Base-by-base conservation (phyloP, 2,797 vertebrate species). In the Tangara arthus region DNA sequence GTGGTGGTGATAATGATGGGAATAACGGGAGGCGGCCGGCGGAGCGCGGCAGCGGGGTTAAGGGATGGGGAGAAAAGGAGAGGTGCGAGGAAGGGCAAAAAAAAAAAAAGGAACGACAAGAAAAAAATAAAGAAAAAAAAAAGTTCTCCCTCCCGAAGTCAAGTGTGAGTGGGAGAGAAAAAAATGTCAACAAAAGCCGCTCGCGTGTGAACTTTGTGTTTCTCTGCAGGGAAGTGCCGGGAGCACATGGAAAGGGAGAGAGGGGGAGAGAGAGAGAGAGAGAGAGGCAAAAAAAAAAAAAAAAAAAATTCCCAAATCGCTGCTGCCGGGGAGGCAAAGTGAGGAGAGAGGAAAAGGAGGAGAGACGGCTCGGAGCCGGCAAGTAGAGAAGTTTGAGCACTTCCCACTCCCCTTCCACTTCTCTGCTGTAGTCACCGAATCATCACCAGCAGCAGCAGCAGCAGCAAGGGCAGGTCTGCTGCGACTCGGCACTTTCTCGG, bases 141-240 rank as follows among this genome's bases (percentile, higher is more conserved):
- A 8, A 22, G 15, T 86, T 92, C 20, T 82, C 22, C 30, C 42
- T 89, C 59, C 60, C 69, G 5, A 87, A 72, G 50, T 82, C 85
- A 89, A 90, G 85, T 82, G 94, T 68, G 91, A 90, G 94, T 68
- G 82, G 57, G 79, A 87, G 82, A 82, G 80, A 41, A 44, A 86
- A 93, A 93, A 93, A 90, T 55, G 94, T 95, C 76, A 95, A 96
- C 91, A 91, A 93, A 84, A 89, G 93, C 91, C 65, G 88, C 77
- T 87, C 79, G 94, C 92, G 88, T 95, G 94, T 95, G 93, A 95
- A 96, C 96, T 95, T 95, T 93, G 94, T 95, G 93, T 93, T 93
- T 89, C 87, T 91, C 87, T 64, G 82, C 90, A 79, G 71, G 88
- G 83, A 80, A 86, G 76, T 92, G 90, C 78, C 66, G 69, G 95